Evolutionary conservation across 2,888 invertebrate genomes (phyloP), one percentile per base, ranked within the genome.

Genomic region (Sipha maydis): DNA sequence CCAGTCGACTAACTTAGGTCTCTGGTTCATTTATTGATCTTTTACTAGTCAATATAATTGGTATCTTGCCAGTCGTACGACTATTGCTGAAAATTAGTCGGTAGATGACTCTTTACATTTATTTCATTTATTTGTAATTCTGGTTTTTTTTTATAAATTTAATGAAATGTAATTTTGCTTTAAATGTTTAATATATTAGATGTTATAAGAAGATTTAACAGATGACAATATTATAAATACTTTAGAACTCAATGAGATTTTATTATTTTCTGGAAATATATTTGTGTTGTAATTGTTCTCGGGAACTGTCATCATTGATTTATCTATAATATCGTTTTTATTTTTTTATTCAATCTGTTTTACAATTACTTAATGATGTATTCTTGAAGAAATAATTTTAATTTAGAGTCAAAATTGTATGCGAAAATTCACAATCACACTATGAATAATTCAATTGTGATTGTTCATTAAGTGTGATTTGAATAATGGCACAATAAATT

Each of bases 11-110:
- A 71, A 54, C 54, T 56, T 34, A 79, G 69, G 71, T 38, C 61
- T 76, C 17, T 38, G 75, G 84, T 84, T 84, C 34, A 48, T 79
- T 86, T 86, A 86, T 86, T 79, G 85, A 86, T 86, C 78, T 56
- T 86, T 86, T 79, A 73, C 71, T 56, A 71, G 79, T 54, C 78
- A 56, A 79, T 85, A 85, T 78, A 77, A 78, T 79, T 71, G 71
- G 85, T 79, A 69, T 19, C 61, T 31, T 71, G 85, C 71, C 85
- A 86, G 78, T 77, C 28, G 69, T 75, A 17, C 34, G 25, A n/a
- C n/a, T 76, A 77, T 76, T 31, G 21, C 21, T 76, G 31, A 61
- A 61, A 76, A 77, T 76, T 31, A 31, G 61, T 83, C 73, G 34
- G 25, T 2, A 31, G 21, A 21, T 31, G 31, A 31, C 34, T 56